Base-by-base conservation (phyloP, 2,888 invertebrate species). In the Lasioglossum villosulum region DNA sequence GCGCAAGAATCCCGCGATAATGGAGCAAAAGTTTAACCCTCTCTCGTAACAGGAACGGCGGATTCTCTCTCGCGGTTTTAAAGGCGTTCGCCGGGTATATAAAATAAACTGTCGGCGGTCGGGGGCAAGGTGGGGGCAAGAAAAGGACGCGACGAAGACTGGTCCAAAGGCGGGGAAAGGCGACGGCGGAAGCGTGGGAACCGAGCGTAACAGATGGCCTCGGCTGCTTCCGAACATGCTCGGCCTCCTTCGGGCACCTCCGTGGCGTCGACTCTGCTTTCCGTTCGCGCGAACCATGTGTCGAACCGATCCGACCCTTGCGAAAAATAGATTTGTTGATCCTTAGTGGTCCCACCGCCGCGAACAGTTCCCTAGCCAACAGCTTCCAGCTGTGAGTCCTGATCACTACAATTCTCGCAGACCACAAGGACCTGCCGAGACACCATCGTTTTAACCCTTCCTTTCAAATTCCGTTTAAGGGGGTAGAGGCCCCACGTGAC, bases 121-220 rank as follows among this genome's bases (percentile, higher is more conserved):
- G 75, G 73, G 39, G n/a, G 70, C 70, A 63, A 48, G 66, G 81
- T 78, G 77, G 59, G 79, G 77, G 82, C 82, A 83, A 86, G 87
- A 87, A 87, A 80, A 83, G 80, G 86, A 80, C 66, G 75, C 87
- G 87, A 86, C 37, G 80, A 83, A 63, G 87, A 86, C 86, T 86
- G 84, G 85, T 79, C 78, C 75, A 82, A 87, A 88, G 91, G 91
- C 89, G 89, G 91, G 91, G 89, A 90, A 90, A 90, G 89, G 89
- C 87, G 92, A 87, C 92, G 92, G 92, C 93, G 94, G 94, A 94
- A 94, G 94, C 94, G 95, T 94, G 95, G 94, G 94, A 95, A 94
- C 92, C 92, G 90, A 93, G 92, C 92, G 93, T 93, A 93, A 93
- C 94, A 93, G 93, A 93, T 93, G 93, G 93, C 93, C 93, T 92